Conservation (phyloP, 2,888 invertebrate species). For the Eremobia ochroleuca region DNA sequence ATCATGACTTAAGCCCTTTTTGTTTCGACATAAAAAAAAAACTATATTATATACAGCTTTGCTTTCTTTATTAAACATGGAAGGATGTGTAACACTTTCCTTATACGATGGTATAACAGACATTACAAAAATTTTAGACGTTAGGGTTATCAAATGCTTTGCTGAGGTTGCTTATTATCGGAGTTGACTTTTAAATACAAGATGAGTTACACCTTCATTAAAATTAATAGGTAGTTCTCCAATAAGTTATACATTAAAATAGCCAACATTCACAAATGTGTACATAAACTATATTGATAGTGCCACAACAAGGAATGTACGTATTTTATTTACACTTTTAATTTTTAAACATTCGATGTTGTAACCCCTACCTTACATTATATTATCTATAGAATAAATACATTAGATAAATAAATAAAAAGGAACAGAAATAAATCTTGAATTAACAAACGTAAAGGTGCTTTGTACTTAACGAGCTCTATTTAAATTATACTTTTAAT, state of each 20-base stretch:
- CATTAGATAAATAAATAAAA: conserved; percentile 37
- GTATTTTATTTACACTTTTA: conserved; percentile 46
- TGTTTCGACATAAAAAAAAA: not conserved
- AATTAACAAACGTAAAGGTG: conserved; percentile 59
- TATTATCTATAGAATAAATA: conserved; percentile 46
- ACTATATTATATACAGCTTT: too few species aligned
- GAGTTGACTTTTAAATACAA: not conserved
- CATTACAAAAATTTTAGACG: not conserved
- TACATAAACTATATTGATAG: conserved; percentile 28
- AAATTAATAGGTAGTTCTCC: not conserved
- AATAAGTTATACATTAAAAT: not conserved
- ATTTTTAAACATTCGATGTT: conserved; percentile 38
- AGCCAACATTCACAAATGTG: conserved; percentile 25
- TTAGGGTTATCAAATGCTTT: conserved; percentile 7
- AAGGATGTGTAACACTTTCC: not conserved
- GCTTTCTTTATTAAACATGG: not conserved
- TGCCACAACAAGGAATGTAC: conserved; percentile 47
- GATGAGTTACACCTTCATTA: not conserved
- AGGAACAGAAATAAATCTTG: conserved; percentile 34
- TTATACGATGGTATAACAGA: not conserved
- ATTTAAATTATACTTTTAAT: conserved; percentile 42
- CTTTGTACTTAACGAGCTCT: conserved; percentile 71
- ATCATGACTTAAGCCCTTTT: not conserved
- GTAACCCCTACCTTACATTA: conserved; percentile 37
- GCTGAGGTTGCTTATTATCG: not conserved